phyloP scores from a whole-genome alignment of 2,888 invertebrate species.

The Pocota personata region DNA sequence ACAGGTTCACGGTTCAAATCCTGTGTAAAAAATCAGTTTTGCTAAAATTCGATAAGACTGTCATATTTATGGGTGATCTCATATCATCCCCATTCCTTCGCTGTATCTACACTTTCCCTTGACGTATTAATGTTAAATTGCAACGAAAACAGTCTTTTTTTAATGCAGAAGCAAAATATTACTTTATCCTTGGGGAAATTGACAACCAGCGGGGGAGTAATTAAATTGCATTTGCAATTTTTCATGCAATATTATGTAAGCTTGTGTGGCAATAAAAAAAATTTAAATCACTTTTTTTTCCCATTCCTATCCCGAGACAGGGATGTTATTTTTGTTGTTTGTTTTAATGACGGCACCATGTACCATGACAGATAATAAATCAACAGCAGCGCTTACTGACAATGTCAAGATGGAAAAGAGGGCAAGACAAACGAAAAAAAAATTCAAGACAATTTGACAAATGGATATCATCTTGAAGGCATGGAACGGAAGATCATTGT shows the following conservation, averaged over 20 bases:
- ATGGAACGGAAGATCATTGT: background rate
- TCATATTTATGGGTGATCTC: background rate
- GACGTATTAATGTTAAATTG: background rate
- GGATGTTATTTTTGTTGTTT: background rate
- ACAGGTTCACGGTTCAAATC: too few relatives aligned
- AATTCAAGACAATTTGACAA: conserved; percentile 41
- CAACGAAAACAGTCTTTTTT: background rate
- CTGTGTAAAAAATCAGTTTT: too few relatives aligned
- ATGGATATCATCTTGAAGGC: conserved; percentile 20
- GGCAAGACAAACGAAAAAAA: background rate
- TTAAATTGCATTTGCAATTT: conserved; percentile 18
- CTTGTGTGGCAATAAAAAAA: conserved; percentile 11
- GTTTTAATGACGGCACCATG: conserved; percentile 21
- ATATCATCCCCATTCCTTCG: background rate
- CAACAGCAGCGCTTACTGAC: conserved; percentile 26
- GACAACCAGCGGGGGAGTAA: background rate
- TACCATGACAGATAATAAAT: conserved; percentile 34
- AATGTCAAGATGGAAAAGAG: background rate
- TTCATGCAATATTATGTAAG: background rate
- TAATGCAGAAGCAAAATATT: background rate
- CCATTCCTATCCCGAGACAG: background rate
- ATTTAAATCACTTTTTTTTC: background rate
- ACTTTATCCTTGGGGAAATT: background rate
- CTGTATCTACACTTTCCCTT: background rate
- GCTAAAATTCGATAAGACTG: background rate